phyloP scores from a whole-genome alignment of 2,888 invertebrate genomes.

The Erannis defoliaria region DNA sequence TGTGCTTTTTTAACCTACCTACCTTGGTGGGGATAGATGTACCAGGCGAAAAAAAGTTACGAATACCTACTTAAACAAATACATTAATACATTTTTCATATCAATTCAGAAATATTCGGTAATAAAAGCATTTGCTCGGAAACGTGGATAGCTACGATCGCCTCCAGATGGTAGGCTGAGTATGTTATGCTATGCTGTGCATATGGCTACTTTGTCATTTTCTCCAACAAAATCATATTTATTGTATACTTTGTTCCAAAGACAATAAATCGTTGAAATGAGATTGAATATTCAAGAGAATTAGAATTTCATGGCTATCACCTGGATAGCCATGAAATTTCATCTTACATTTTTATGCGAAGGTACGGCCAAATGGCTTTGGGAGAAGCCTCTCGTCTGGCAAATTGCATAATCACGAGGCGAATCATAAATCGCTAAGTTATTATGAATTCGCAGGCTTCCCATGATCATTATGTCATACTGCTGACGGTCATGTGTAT shows the following conservation, averaged over 20 bases:
- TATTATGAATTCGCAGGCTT: constrained; percentile 18
- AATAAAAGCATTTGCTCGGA: neutral
- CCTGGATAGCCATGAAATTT: constrained; percentile 27
- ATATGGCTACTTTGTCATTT: constrained; percentile 3
- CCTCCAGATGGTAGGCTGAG: no score
- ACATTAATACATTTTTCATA: neutral
- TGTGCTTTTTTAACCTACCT: no score
- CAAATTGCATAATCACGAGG: constrained; percentile 23
- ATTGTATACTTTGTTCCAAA: constrained; percentile 4
- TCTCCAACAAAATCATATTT: constrained; percentile 7
- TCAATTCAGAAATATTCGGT: neutral
- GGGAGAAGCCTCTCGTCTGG: constrained; percentile 15
- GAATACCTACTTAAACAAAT: neutral
- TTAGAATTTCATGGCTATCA: no score
- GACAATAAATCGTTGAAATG: constrained; percentile 14
- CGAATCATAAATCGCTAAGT: constrained; percentile 15
- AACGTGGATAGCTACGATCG: neutral
- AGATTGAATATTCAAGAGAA: constrained; percentile 22
- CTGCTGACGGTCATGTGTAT: neutral
- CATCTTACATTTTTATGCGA: constrained; percentile 20
- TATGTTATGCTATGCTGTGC: no score
- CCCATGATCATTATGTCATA: constrained; percentile 16
- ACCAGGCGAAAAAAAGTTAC: no score
- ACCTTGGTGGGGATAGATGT: no score
- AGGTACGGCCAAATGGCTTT: constrained; percentile 18